A percentile compares a stretch with the other conserved stretches of the same genome.
phyloP scores from a whole-genome alignment of 1,140 invertebrate species.

The Drosophila pallidifrons region DNA sequence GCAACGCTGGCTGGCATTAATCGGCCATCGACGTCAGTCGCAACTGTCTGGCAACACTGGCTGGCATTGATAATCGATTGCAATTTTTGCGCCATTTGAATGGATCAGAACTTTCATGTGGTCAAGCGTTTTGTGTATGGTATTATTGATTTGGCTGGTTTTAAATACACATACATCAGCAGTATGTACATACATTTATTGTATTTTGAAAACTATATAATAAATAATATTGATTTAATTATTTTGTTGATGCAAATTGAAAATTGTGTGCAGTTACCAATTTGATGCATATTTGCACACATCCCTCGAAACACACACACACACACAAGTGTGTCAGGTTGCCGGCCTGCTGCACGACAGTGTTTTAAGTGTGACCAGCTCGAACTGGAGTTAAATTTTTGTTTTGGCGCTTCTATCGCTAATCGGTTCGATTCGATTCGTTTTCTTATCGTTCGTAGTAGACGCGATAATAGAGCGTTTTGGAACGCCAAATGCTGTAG shows the following conservation, averaged over 20 bases:
- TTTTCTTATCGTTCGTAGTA: constrained; percentile 93
- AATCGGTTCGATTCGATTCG: too few relatives aligned
- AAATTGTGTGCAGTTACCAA: constrained; percentile 32
- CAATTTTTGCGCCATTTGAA: too few relatives aligned
- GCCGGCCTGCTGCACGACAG: neutral
- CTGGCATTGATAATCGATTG: too few relatives aligned
- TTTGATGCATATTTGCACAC: constrained; percentile 22
- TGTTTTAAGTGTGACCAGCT: constrained; percentile 1
- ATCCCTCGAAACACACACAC: constrained; percentile 16
- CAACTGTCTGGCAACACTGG: constrained; percentile 10
- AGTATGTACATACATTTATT: constrained; percentile 11
- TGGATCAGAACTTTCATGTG: neutral
- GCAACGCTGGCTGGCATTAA: constrained; percentile 10
- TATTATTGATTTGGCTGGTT: neutral
- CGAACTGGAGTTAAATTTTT: neutral
- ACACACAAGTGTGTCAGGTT: constrained; percentile 4
- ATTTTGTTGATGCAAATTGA: constrained; percentile 30
- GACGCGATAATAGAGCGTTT: constrained; percentile 99
- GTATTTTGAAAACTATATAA: constrained; percentile 72
- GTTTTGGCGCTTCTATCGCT: constrained; percentile 35
- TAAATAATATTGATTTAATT: constrained; percentile 68
- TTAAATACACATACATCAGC: neutral
- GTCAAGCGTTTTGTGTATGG: neutral
- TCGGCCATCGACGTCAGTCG: too few relatives aligned
- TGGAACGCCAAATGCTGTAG: constrained; percentile 99